A percentile compares a stretch with the other conserved stretches of the same genome.
These are phyloP conservation scores for Podarcis siculus DNA, from an alignment of 2,797 vertebrate genomes.

Conservation along the genomic window DNA sequence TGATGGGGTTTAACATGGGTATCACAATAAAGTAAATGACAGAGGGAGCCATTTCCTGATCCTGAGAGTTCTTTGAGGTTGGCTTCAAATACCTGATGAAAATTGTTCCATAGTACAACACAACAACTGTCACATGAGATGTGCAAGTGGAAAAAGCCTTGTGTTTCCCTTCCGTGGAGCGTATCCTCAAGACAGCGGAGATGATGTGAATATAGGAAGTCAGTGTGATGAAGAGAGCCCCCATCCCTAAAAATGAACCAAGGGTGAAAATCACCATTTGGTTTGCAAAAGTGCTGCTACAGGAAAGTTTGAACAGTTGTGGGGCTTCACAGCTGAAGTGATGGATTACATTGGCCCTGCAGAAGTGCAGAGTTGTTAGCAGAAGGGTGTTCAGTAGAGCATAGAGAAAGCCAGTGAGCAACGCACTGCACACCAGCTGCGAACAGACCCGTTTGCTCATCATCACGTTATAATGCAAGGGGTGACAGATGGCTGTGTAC, in stretches of 20 bases:
- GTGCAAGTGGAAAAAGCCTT: slow-evolving; percentile 60
- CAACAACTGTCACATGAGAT: slow-evolving; percentile 48
- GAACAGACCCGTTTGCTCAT: slow-evolving; percentile 42
- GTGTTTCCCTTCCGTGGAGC: slow-evolving; percentile 6
- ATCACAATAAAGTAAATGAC: slow-evolving; percentile 10
- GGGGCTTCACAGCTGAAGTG: slow-evolving; percentile 62
- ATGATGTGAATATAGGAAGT: slow-evolving; percentile 20
- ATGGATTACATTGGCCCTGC: slow-evolving; percentile 57
- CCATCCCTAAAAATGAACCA: background rate
- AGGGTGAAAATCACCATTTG: slow-evolving; percentile 26
- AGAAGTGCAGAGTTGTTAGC: slow-evolving; percentile 54
- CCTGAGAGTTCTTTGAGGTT: background rate
- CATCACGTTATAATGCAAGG: slow-evolving; percentile 45
- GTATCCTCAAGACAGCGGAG: slow-evolving; percentile 26
- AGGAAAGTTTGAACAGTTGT: slow-evolving; percentile 55
- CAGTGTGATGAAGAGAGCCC: background rate
- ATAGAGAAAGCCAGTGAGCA: slow-evolving; percentile 49
- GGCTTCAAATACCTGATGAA: slow-evolving; percentile 52
- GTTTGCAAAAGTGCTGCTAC: slow-evolving; percentile 50
- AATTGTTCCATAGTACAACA: slow-evolving; percentile 52
- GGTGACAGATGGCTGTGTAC: slow-evolving; percentile 52
- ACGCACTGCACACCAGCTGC: slow-evolving; percentile 41
- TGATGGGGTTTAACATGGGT: slow-evolving; percentile 5
- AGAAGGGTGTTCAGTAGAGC: slow-evolving; percentile 48
- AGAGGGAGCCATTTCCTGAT: background rate